These are phyloP conservation scores for Columbina picui DNA, from an alignment of 2,113 vertebrate genomes.

Conservation along the genomic window DNA sequence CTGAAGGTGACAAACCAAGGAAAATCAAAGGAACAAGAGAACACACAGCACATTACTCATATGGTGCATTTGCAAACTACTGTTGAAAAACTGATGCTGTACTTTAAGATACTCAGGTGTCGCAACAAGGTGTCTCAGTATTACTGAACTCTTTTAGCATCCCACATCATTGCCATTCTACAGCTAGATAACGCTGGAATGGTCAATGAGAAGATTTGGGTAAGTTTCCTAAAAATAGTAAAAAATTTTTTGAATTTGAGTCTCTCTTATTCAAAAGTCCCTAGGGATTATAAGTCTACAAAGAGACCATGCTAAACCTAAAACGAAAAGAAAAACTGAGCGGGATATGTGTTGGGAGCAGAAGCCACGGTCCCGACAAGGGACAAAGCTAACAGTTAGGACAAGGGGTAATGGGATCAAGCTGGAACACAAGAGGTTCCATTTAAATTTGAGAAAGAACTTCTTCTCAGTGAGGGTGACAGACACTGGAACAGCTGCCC, in stretches of 20 bases:
- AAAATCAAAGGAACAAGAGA: slow-evolving; percentile 14
- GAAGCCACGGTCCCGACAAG: neutral
- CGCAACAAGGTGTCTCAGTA: neutral
- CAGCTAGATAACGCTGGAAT: neutral
- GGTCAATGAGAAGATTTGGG: neutral
- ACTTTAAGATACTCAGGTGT: neutral
- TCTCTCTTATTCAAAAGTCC: neutral
- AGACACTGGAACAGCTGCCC: too few relatives aligned
- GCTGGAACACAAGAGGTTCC: too few relatives aligned
- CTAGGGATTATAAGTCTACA: neutral
- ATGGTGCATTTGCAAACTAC: neutral
- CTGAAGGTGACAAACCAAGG: neutral
- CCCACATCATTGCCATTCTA: neutral
- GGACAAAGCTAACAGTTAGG: too few relatives aligned
- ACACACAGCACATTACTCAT: neutral
- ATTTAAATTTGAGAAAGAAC: too few relatives aligned
- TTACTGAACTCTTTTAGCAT: neutral
- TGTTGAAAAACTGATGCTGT: slow-evolving; percentile 17
- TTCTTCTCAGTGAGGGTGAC: too few relatives aligned
- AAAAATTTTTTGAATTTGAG: neutral
- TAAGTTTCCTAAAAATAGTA: neutral
- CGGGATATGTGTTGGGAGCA: neutral
- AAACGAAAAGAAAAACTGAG: neutral
- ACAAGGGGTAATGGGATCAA: too few relatives aligned
- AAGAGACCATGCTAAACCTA: neutral